phyloP scores from a whole-genome alignment of 2,113 vertebrate species.

The Sylvietta virens region DNA sequence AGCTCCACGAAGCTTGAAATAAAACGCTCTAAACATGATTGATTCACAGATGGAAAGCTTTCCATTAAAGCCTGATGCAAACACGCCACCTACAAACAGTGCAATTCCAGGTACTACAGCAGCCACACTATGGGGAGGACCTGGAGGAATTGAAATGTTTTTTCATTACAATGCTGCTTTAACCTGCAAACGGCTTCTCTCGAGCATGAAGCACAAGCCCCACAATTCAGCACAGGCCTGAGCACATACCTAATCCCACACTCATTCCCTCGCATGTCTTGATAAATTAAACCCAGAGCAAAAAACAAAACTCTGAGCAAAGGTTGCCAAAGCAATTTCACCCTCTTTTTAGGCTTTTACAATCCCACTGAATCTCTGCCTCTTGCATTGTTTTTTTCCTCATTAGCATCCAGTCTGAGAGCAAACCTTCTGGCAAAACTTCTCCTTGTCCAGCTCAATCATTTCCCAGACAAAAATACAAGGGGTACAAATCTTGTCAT shows the following conservation, averaged over 20 bases:
- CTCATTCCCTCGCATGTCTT: accelerated
- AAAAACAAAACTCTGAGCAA: not conserved
- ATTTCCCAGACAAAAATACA: not conserved
- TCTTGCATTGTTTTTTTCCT: not conserved
- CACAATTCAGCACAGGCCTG: not conserved
- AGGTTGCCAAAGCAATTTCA: not conserved
- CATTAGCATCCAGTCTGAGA: not conserved
- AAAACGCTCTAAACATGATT: not conserved
- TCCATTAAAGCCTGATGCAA: not conserved
- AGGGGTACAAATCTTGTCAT: not conserved
- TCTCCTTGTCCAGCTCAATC: accelerated
- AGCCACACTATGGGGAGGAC: accelerated
- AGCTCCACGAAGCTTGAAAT: not conserved
- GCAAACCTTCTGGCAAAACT: not conserved
- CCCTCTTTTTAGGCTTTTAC: not conserved
- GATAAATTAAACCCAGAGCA: not conserved
- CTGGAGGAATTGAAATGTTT: not conserved
- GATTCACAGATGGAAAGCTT: not conserved
- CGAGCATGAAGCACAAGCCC: not conserved
- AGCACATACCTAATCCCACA: not conserved
- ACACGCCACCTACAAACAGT: not conserved
- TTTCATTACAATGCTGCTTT: not conserved
- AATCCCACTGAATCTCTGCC: not conserved
- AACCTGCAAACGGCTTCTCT: not conserved
- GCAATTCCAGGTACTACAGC: not conserved